Base-by-base conservation (phyloP, 2,888 invertebrate genomes). In the Acrobeloides nanus region DNA sequence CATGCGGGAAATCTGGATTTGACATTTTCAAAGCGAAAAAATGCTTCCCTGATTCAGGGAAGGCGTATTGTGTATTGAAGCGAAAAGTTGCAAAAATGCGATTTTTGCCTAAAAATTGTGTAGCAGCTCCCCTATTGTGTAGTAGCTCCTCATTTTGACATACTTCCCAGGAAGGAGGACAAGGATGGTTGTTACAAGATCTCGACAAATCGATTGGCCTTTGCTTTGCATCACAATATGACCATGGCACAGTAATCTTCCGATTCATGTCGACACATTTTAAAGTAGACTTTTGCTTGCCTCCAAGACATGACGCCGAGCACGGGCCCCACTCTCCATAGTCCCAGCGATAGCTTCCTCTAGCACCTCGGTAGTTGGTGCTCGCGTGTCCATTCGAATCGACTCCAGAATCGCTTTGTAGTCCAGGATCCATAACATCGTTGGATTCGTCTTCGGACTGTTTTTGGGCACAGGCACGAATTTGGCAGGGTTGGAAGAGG, bases 101-200 rank as follows among this genome's bases (percentile, higher is more conserved):
- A n/a, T n/a, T n/a, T n/a, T n/a, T n/a, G n/a, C n/a, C n/a, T n/a
- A n/a, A n/a, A n/a, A n/a, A n/a, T n/a, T n/a, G n/a, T n/a, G n/a
- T n/a, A n/a, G n/a, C n/a, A n/a, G n/a, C n/a, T n/a, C n/a, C n/a
- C n/a, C n/a, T n/a, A n/a, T n/a, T n/a, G n/a, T n/a, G n/a, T n/a
- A n/a, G n/a, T n/a, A n/a, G n/a, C n/a, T n/a, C n/a, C n/a, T n/a
- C n/a, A n/a, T n/a, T n/a, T n/a, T 4, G 42, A 38, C 45, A 53
- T 31, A 62, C 62, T 23, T 66, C 57, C 69, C 73, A 79, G 72
- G 88, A 82, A 0, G 92, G 90, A 1, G 90, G 90, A 73, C 95
- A 95, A 0, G 92, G 87, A 53, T 87, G 84, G 68, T 90, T 90
- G 74, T 95, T 95, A 78, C 90, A 90, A 0, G 87, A 86, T 23